Evolutionary conservation across 2,888 invertebrate genomes (phyloP), one percentile per base, ranked within the genome.

Genomic region (Cheilosia vulpina): DNA sequence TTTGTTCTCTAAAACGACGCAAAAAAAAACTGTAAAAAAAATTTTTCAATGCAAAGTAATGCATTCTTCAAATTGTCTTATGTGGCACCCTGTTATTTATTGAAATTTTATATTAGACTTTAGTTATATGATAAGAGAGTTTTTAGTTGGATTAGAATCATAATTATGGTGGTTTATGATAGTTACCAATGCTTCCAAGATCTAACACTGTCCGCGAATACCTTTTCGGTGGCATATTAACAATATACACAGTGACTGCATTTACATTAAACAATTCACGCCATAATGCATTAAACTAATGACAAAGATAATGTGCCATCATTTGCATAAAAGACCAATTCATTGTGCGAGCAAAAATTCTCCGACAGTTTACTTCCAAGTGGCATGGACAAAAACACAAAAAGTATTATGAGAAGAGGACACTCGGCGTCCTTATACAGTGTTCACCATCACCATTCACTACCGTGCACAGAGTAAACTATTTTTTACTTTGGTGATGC

Each of bases 321-420:
- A 85, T 85, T 85, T 80, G 76, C 80, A 85, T 76, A 80, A 85
- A 80, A 76, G 71, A 76, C 84, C 80, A 71, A 80, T 85, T 76
- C 41, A 75, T 80, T 58, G 41, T 47, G 52, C 53, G 21, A 73
- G 55, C 43, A 27, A 73, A 79, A 69, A 75, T 75, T 45, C 68
- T 52, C 79, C 63, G 79, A 79, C 83, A 65, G 50, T 63, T 17
- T 34, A 47, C 57, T 78, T 69, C 63, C 41, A 45, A 34, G 17
- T 55, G 45, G 34, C 55, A 75, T 75, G 57, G 34, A 55, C 38
- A 52, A 62, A 60, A 15, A 47, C 52, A 43, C 4, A 47, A 43
- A 52, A 57, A 38, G 38, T 15, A n/a, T 65, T 66, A 62, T 65
- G 53, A 45, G 66, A 69, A 21, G 17, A 62, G 27, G 58, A 66